phyloP scores from a whole-genome alignment of 2,888 invertebrate species.

The Coelogynopora nodosa region DNA sequence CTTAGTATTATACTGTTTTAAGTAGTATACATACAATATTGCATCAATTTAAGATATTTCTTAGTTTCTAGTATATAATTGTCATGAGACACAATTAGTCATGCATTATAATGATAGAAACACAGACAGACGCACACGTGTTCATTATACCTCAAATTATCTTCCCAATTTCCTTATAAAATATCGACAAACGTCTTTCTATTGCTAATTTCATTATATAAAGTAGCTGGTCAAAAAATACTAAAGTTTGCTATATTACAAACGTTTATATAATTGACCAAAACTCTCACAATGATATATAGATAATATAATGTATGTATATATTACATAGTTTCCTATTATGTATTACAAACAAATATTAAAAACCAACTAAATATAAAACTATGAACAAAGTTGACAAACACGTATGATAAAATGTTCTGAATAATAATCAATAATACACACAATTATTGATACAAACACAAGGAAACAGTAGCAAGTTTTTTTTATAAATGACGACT shows the following conservation, averaged over 20 bases:
- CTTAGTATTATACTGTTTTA: conserved; percentile 31
- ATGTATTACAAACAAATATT: conserved; percentile 28
- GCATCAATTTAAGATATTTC: conserved; percentile 31
- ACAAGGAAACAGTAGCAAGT: conserved; percentile 24
- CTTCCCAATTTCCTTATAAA: conserved; percentile 24
- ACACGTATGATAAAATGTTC: conserved; percentile 25
- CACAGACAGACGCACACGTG: conserved; percentile 4
- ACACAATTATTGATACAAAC: conserved; percentile 26
- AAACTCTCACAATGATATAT: too few species aligned
- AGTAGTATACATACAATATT: conserved; percentile 27
- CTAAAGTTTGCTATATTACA: too few species aligned
- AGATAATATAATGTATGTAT: too few species aligned
- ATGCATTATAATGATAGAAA: conserved; percentile 28
- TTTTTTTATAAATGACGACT: background rate
- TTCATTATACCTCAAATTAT: conserved; percentile 31
- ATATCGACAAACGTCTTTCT: background rate
- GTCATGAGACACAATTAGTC: conserved; percentile 31
- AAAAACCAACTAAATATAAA: conserved; percentile 24
- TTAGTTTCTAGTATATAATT: conserved; percentile 29
- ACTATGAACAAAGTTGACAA: conserved; percentile 31
- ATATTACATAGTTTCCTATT: conserved; percentile 24
- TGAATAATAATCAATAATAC: conserved; percentile 28
- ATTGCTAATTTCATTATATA: too few species aligned
- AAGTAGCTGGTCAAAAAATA: conserved; percentile 31
- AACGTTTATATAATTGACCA: too few species aligned